Evolutionary conservation across 2,888 invertebrate genomes (phyloP).

Genomic region (Thymelicus acteon): DNA sequence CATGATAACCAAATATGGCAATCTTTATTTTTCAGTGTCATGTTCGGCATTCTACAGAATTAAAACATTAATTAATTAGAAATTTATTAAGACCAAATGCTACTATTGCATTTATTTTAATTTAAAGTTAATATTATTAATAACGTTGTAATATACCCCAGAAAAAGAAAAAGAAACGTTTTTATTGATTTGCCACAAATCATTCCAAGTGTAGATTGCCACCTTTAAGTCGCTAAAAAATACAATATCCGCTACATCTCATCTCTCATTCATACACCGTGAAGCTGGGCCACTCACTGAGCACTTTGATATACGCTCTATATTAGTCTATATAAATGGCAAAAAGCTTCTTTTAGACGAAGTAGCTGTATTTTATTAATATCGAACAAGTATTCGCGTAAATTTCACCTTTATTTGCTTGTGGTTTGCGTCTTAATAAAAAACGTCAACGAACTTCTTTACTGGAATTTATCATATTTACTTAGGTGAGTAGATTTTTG

Average conservation of each 20-base stretch:
- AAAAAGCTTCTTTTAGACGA: constrained; percentile 19
- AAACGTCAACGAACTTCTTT: neutral
- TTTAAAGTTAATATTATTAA: too few species aligned
- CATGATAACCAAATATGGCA: too few species aligned
- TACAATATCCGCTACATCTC: neutral
- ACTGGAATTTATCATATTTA: neutral
- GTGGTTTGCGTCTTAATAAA: neutral
- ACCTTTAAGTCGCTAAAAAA: neutral
- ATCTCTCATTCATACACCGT: neutral
- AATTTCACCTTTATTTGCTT: constrained; percentile 2
- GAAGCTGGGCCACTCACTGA: neutral
- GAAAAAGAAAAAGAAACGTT: too few species aligned
- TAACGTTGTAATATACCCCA: too few species aligned
- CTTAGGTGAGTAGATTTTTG: neutral
- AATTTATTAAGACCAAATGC: too few species aligned
- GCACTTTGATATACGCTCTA: constrained; percentile 18
- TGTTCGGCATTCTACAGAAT: too few species aligned
- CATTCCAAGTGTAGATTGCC: too few species aligned
- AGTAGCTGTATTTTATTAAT: constrained; percentile 19
- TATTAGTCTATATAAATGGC: constrained; percentile 16
- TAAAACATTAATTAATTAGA: too few species aligned
- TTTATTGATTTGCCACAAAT: too few species aligned
- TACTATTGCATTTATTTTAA: too few species aligned
- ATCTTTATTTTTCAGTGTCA: too few species aligned
- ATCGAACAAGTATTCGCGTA: constrained; percentile 10